Evolutionary conservation across 2,113 vertebrate genomes (phyloP), one percentile per base, ranked within the genome.

Genomic region (Okapia johnstoni): DNA sequence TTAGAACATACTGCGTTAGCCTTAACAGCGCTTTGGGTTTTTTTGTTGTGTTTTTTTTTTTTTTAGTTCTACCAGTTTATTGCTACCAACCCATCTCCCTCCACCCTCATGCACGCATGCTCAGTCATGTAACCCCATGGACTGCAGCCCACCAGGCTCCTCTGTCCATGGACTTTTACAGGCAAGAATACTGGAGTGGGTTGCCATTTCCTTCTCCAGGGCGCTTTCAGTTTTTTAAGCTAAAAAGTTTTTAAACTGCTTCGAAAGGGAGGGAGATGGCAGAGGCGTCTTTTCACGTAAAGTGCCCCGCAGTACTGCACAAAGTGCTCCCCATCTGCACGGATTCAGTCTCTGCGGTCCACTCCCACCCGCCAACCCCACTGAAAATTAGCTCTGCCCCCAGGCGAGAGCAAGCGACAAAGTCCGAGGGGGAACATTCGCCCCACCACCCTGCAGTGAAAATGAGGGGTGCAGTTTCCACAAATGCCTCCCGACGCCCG

Each of bases 311-410:
- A 55, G 1, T 21, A 0, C 40, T 0, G 55, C 54, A 23, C 26
- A 85, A 17, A 3, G 28, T 6, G 0, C 8, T 4, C 28, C 26
- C 84, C 85, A 93, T 0, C 50, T 0, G 84, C 25, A 26, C 7
- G 17, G 30, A 30, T 36, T 21, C 13, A 0, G 16, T 73, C 50
- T 1, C 2, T 1, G 57, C 28, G 0, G 33, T 10, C 79, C 16
- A 12, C 10, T 52, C 15, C 26, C 50, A 8, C 33, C 14, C 25
- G 9, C 30, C 23, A 52, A 5, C 66, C 28, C 19, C 58, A 2
- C 30, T 5, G 7, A 23, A 23, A 87, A 33, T 33, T 2, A 4
- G 30, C 3, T 33, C 73, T 36, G 61, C 84, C 25, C 26, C 16
- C 54, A 1, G 28, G 9, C 10, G 33, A 4, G 25, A 66, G 48